Evolutionary conservation across 2,113 vertebrate genomes (phyloP).

Genomic region (Gracilinanus agilis): DNA sequence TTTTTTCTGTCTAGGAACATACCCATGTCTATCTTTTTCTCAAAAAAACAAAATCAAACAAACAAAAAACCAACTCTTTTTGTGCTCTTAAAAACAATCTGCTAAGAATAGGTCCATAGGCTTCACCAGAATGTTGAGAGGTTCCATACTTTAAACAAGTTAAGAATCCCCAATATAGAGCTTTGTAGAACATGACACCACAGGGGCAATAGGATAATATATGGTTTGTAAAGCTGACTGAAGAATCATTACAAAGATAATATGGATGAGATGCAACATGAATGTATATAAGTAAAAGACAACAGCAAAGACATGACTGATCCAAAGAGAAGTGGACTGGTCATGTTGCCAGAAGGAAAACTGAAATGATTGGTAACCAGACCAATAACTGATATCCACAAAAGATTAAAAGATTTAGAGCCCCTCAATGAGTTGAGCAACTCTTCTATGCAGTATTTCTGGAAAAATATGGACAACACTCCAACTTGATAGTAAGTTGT

Average conservation of each 20-base stretch:
- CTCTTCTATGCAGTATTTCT: not conserved
- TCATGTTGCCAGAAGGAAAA: not conserved
- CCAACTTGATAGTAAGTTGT: not conserved
- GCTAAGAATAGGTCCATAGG: not conserved
- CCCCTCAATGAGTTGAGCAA: not conserved
- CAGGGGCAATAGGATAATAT: not conserved
- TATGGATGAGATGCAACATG: not conserved
- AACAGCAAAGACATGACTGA: not conserved
- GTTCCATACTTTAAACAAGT: not conserved
- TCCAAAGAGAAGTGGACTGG: too few species aligned
- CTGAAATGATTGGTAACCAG: not conserved
- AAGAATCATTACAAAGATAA: not conserved
- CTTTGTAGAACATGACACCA: not conserved
- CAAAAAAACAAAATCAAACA: not conserved
- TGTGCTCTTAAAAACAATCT: not conserved
- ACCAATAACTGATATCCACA: not conserved
- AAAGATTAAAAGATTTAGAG: not conserved
- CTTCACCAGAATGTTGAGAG: not conserved
- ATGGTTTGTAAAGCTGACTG: not conserved
- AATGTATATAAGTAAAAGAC: not conserved
- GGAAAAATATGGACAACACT: not conserved
- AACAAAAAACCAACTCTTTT: not conserved
- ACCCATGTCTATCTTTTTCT: not conserved
- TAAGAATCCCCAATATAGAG: not conserved
- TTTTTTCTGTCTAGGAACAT: not conserved